Evolutionary conservation across 2,797 vertebrate genomes (phyloP).

Genomic region (Sebastes diploproa): DNA sequence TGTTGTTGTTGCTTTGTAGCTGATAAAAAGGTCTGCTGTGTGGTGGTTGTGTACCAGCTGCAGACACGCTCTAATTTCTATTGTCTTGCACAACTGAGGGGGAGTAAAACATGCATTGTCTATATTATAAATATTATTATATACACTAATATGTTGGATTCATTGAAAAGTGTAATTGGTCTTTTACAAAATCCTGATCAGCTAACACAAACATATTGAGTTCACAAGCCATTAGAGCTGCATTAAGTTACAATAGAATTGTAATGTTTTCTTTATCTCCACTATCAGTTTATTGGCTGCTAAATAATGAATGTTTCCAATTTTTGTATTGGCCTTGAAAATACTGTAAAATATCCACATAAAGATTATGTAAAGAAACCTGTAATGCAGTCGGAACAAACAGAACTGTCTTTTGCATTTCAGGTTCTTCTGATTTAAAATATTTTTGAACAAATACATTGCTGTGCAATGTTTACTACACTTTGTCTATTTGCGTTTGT

Average conservation of each 20-base stretch:
- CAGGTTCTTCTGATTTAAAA: neutral
- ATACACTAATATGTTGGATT: neutral
- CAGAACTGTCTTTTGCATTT: neutral
- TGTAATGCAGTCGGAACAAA: neutral
- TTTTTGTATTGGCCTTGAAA: neutral
- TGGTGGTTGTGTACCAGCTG: neutral
- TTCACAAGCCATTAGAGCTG: neutral
- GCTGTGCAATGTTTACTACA: neutral
- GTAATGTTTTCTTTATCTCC: neutral
- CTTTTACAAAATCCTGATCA: neutral
- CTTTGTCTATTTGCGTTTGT: too few relatives aligned
- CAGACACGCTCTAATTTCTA: neutral
- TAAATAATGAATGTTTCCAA: neutral
- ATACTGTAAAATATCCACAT: neutral
- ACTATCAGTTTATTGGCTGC: neutral
- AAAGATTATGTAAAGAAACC: neutral
- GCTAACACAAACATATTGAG: neutral
- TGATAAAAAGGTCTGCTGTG: slow-evolving; percentile 5
- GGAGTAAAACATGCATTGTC: neutral
- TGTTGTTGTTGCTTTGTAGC: slow-evolving; percentile 7
- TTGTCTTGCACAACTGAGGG: neutral
- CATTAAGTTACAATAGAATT: neutral
- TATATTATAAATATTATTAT: neutral
- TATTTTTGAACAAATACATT: neutral
- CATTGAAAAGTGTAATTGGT: neutral